Conservation (phyloP, 2,888 invertebrate genomes). For the Tenthredo livida region DNA sequence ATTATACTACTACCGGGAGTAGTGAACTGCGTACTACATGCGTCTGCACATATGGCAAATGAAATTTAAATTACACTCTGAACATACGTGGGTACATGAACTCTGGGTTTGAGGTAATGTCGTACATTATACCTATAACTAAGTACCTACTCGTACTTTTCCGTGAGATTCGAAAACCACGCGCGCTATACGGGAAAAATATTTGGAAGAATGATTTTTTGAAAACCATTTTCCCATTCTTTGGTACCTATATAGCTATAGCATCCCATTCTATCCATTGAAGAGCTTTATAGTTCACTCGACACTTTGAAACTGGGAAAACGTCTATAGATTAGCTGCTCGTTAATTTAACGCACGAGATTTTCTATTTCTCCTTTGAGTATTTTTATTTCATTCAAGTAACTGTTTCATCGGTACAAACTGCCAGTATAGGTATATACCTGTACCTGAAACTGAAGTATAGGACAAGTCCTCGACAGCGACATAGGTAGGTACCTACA, state of each 20-base stretch:
- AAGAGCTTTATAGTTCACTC: not conserved
- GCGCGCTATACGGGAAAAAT: too few relatives aligned
- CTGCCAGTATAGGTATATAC: not conserved
- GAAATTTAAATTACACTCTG: not conserved
- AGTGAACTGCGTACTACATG: conserved; percentile 25
- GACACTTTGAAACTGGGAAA: not conserved
- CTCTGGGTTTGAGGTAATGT: not conserved
- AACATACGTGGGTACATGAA: not conserved
- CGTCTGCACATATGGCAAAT: conserved; percentile 10
- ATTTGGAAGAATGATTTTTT: too few relatives aligned
- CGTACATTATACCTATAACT: too few relatives aligned
- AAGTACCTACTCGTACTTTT: too few relatives aligned
- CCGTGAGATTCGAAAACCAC: too few relatives aligned
- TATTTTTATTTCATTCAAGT: not conserved
- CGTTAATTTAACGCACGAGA: not conserved
- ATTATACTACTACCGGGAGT: conserved; percentile 39
- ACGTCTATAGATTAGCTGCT: not conserved
- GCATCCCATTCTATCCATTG: too few relatives aligned
- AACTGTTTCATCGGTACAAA: not conserved
- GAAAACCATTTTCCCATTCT: not conserved
- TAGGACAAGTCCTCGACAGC: conserved; percentile 6
- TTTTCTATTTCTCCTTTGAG: not conserved
- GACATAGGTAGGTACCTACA: not conserved
- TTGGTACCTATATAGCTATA: too few relatives aligned
- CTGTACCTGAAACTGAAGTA: not conserved